A percentile compares a stretch with the other conserved stretches of the same genome.
Evolutionary conservation across 2,113 vertebrate species (phyloP).

Genomic region (Antechinus flavipes): DNA sequence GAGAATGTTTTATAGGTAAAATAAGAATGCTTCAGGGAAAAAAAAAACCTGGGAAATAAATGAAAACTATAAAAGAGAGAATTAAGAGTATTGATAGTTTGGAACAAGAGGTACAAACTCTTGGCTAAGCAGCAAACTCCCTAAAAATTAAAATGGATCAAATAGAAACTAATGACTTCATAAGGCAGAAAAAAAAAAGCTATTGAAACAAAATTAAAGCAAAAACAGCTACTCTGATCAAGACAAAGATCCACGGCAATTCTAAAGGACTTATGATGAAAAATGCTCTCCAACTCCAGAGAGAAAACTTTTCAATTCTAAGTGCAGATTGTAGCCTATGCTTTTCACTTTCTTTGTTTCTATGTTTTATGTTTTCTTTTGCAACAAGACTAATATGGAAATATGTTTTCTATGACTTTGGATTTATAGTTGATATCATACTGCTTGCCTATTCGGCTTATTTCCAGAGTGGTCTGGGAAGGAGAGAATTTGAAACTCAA

Average conservation of each 20-base stretch:
- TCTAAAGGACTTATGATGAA: neutral
- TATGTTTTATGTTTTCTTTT: neutral
- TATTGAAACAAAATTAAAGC: too few species aligned
- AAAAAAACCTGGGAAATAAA: too few species aligned
- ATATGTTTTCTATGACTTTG: neutral
- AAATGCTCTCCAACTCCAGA: neutral
- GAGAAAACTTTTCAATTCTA: neutral
- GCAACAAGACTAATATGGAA: neutral
- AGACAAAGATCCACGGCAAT: neutral
- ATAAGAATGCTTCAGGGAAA: too few species aligned
- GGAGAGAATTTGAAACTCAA: neutral
- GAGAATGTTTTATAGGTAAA: too few species aligned
- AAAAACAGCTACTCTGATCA: too few species aligned
- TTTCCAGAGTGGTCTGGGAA: neutral
- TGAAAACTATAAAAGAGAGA: too few species aligned
- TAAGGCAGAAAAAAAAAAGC: too few species aligned
- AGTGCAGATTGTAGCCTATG: neutral
- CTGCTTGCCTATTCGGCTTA: neutral
- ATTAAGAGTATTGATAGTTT: too few species aligned
- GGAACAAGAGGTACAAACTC: too few species aligned
- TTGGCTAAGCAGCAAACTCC: too few species aligned
- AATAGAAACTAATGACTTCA: too few species aligned
- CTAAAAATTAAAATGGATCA: too few species aligned
- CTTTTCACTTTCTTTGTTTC: neutral
- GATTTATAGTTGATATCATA: neutral